Evolutionary conservation across 2,888 invertebrate species (phyloP).

Genomic region (Aphidius colemani): DNA sequence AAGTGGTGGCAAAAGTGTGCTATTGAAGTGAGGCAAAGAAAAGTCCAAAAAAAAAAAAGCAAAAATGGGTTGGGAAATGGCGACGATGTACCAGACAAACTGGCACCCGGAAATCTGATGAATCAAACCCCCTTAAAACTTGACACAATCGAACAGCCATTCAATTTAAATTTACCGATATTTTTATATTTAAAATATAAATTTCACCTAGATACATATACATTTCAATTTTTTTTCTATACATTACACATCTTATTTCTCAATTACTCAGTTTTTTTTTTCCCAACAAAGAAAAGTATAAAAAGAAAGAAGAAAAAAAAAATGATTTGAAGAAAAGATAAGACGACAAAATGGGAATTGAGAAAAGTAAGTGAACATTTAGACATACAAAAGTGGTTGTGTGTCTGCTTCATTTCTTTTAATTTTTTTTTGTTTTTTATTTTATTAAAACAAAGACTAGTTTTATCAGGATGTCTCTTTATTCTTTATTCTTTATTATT

Average conservation of each 20-base stretch:
- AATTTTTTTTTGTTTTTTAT: neutral
- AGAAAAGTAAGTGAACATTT: too few species aligned
- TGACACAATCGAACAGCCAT: constrained; percentile 22
- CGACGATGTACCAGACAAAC: constrained; percentile 25
- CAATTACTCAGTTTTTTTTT: too few species aligned
- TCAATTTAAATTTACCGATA: neutral
- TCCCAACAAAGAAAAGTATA: too few species aligned
- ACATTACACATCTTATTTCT: too few species aligned
- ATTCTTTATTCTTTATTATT: neutral
- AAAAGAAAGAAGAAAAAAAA: too few species aligned
- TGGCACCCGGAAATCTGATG: constrained; percentile 32
- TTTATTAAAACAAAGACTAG: neutral
- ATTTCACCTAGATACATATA: too few species aligned
- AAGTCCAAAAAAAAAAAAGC: neutral
- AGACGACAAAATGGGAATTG: too few species aligned
- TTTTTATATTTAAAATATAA: too few species aligned
- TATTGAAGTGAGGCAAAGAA: neutral
- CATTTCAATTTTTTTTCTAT: too few species aligned
- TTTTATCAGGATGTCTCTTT: neutral
- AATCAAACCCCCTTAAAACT: constrained; percentile 25
- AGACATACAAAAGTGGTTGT: too few species aligned
- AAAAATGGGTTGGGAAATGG: constrained; percentile 9
- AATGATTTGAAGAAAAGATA: too few species aligned
- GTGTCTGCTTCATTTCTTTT: neutral
- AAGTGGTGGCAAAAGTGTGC: constrained; percentile 4